Evolutionary conservation across 2,797 vertebrate species (phyloP).

Genomic region (Tauraco hartlaubi): DNA sequence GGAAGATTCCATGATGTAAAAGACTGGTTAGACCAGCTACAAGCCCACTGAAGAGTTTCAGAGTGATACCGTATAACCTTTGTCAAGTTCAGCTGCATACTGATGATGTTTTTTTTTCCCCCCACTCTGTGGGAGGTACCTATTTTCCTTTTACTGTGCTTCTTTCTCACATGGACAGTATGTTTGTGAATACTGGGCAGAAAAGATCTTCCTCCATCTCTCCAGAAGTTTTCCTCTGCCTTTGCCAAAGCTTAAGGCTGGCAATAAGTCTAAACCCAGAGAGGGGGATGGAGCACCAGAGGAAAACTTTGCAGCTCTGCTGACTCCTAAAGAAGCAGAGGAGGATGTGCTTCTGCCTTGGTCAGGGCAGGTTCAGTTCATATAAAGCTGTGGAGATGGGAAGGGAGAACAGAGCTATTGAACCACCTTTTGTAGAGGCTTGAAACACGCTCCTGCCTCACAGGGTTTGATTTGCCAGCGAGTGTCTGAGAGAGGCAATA

Average conservation of each 20-base stretch:
- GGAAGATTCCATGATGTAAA: neutral
- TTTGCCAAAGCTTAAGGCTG: neutral
- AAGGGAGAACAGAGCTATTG: neutral
- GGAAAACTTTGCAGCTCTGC: neutral
- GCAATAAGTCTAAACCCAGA: neutral
- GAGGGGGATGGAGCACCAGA: neutral
- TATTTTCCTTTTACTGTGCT: neutral
- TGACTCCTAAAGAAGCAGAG: neutral
- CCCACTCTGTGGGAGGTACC: neutral
- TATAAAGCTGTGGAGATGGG: neutral
- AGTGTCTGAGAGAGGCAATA: neutral
- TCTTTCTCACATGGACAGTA: neutral
- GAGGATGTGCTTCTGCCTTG: neutral
- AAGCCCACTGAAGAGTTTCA: neutral
- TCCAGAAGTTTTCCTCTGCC: neutral
- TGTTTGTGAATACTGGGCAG: neutral
- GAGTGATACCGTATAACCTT: neutral
- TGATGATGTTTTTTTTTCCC: neutral
- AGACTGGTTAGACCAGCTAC: conserved; percentile 31
- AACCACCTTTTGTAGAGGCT: neutral
- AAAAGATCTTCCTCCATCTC: neutral
- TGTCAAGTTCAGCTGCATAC: neutral
- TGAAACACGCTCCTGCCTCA: neutral
- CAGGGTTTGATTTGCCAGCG: neutral
- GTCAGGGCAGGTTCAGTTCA: neutral